Percentiles rank a stretch among this genome's conserved stretches.
Conservation (phyloP, 2,113 vertebrate species). For the Phyllostomus discolor region DNA sequence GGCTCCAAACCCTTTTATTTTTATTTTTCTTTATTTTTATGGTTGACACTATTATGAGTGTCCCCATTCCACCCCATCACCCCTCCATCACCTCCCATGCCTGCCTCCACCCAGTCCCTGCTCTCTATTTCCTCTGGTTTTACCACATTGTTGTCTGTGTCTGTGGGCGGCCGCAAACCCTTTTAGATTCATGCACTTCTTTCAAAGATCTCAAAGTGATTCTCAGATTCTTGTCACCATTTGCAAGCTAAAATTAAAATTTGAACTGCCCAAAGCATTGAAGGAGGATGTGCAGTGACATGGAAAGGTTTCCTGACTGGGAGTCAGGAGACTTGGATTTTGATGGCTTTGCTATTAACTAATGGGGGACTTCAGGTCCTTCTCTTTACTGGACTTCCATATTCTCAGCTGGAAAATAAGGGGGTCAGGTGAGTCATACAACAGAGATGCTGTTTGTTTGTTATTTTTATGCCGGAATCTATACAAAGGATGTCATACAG, state of each 20-base stretch:
- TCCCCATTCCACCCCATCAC: no score
- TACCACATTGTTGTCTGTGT: no score
- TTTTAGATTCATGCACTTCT: neutral
- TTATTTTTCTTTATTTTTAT: no score
- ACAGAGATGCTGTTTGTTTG: neutral
- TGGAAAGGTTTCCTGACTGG: neutral
- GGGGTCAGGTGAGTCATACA: neutral
- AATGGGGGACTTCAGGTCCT: neutral
- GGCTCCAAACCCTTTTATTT: neutral
- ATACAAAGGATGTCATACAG: neutral
- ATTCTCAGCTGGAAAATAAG: neutral
- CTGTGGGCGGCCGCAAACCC: neutral
- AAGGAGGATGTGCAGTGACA: neutral
- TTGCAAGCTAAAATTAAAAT: constrained; percentile 21
- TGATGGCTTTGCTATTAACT: neutral
- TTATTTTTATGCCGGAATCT: neutral
- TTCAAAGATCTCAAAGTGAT: constrained; percentile 23
- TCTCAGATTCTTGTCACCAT: neutral
- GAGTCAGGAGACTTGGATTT: neutral
- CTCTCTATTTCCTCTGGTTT: no score
- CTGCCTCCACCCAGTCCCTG: no score
- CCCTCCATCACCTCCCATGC: no score
- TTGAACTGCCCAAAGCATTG: neutral
- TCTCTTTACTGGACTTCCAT: neutral
- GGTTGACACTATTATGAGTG: no score